Evolutionary conservation across 2,888 invertebrate genomes (phyloP).

Genomic region (Octonoba sinensis): DNA sequence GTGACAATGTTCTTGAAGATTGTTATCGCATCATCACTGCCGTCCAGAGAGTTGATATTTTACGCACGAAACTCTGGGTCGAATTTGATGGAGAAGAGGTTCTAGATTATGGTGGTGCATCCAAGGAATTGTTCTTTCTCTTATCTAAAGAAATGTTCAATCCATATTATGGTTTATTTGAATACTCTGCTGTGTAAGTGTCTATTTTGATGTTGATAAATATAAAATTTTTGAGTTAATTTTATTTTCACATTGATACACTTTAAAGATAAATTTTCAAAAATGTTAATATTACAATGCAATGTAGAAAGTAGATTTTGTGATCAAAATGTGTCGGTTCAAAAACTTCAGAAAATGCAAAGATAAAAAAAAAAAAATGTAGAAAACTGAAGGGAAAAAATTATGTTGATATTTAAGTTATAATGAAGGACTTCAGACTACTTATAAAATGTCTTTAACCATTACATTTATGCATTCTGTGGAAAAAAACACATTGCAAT

Average conservation of each 20-base stretch:
- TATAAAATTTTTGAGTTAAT: not conserved
- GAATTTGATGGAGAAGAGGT: slow-evolving; percentile 99
- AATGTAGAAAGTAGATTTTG: no score
- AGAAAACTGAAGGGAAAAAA: no score
- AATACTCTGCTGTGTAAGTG: slow-evolving; percentile 97
- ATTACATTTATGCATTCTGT: no score
- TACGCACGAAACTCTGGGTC: slow-evolving; percentile 98
- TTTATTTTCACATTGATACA: slow-evolving; percentile 47
- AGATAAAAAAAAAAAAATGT: no score
- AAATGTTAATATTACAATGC: no score
- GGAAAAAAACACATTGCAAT: no score
- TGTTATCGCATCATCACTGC: slow-evolving; percentile 95
- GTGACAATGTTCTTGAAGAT: slow-evolving; percentile 94
- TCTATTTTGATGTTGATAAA: not conserved
- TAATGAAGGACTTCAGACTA: no score
- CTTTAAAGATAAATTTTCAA: slow-evolving; percentile 32
- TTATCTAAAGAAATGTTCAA: slow-evolving; percentile 99
- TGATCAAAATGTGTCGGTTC: no score
- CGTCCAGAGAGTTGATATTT: slow-evolving; percentile 88
- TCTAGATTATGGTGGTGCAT: slow-evolving; percentile 94
- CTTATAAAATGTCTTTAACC: no score
- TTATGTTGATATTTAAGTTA: no score
- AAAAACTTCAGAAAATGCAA: no score
- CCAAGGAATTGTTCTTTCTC: slow-evolving; percentile 98
- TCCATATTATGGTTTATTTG: slow-evolving; percentile 99